These are phyloP conservation scores for Brachionus rubens DNA, from an alignment of 1,140 invertebrate genomes.

Conservation along the genomic window DNA sequence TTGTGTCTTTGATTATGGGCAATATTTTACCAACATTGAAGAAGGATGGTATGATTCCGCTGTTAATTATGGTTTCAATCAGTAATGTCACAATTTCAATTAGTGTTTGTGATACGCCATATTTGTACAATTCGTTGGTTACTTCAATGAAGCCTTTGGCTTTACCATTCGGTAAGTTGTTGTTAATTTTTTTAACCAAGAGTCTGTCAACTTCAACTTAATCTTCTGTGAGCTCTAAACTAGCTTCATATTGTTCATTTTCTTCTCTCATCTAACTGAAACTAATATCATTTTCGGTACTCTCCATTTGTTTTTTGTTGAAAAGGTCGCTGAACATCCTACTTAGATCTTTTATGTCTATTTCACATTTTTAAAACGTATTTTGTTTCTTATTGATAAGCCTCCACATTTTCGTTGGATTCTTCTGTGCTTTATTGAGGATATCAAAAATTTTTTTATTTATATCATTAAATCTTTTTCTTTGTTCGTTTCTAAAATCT, in stretches of 20 bases:
- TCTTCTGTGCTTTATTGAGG: too few relatives aligned
- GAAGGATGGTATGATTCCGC: not conserved
- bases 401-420: too few relatives aligned
- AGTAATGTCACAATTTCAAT: not conserved
- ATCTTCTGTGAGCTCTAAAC: not conserved
- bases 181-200: not conserved
- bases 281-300: too few relatives aligned
- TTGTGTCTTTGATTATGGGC: not conserved
- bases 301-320: too few relatives aligned
- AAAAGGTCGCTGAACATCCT: too few relatives aligned
- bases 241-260: not conserved
- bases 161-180: constrained; percentile 2
- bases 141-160: not conserved
- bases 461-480: too few relatives aligned
- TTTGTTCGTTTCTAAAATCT: too few relatives aligned
- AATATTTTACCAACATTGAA: constrained; percentile 1
- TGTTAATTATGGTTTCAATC: not conserved
- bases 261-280: not conserved
- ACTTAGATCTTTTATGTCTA: too few relatives aligned
- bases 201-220: not conserved
- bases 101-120: not conserved
- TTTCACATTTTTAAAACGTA: too few relatives aligned
- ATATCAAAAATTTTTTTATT: too few relatives aligned
- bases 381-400: too few relatives aligned
- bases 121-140: constrained; percentile 18